These are phyloP conservation scores for Acleris cristana DNA, from an alignment of 2,888 invertebrate genomes.

Conservation along the genomic window DNA sequence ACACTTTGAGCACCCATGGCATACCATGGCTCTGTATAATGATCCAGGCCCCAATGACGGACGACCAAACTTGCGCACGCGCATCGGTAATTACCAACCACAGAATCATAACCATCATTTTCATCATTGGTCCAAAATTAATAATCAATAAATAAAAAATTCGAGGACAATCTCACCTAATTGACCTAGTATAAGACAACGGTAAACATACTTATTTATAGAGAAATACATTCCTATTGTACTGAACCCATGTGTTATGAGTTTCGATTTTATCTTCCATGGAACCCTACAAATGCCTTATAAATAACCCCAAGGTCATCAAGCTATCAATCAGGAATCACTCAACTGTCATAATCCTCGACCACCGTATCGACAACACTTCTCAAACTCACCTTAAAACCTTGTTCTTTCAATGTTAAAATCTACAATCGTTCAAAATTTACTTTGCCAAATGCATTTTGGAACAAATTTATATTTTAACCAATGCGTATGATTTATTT, in stretches of 20 bases:
- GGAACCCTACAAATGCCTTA: slow-evolving; percentile 7
- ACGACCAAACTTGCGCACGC: slow-evolving; percentile 16
- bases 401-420: background rate
- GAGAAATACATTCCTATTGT: no score
- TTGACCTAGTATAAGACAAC: no score
- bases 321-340: slow-evolving; percentile 33
- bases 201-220: no score
- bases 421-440: background rate
- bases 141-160: background rate
- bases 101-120: background rate
- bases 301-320: slow-evolving; percentile 22
- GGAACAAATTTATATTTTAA: background rate
- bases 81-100: background rate
- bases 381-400: background rate
- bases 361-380: background rate
- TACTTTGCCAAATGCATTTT: background rate
- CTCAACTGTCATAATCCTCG: slow-evolving; percentile 20
- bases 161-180: background rate
- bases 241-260: no score
- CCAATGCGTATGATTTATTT: background rate
- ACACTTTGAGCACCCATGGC: slow-evolving; percentile 34
- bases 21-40: slow-evolving; percentile 16
- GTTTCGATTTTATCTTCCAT: background rate
- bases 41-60: slow-evolving; percentile 18
- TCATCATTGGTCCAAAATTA: background rate